Base-by-base conservation (phyloP, 2,888 invertebrate species). In the Rosalia funebris region DNA sequence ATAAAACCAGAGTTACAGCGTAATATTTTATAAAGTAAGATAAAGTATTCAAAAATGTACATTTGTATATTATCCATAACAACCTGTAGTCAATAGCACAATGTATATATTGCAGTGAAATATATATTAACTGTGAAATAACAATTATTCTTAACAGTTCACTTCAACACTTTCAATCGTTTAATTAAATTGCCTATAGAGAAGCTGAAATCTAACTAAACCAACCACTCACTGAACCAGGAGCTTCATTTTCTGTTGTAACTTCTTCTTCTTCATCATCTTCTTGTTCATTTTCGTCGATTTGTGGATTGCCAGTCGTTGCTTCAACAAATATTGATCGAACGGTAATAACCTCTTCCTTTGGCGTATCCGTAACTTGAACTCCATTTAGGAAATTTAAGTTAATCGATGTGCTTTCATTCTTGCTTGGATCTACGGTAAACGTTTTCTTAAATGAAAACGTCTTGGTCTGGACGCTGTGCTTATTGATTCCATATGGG, bases 301-400 rank as follows among this genome's bases (percentile, higher is more conserved):
- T 25, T 5, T 25, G 4, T 25, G 9, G 25, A 25, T n/a, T n/a
- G n/a, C n/a, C n/a, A n/a, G n/a, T n/a, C n/a, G n/a, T n/a, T n/a
- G n/a, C n/a, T n/a, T n/a, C n/a, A n/a, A n/a, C n/a, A 25, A 25
- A 25, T 25, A 25, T 7, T 25, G 25, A 7, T 5, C 25, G 4
- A 7, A 25, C 7, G 3, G 25, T 25, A 7, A 7, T 25, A 7
- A 5, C 25, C 25, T 25, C 25, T 5, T 25, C 31, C 37, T 25
- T 58, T 60, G 63, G 46, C 5, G 53, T 5, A 7, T 63, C 60
- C 5, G 69, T 66, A n/a, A 71, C 65, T 57, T 63, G 61, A 19
- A 63, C 68, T 9, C 72, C 72, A 55, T 73, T 73, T 10, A 71
- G 56, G n/a, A 71, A 63, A 63, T 70, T 67, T 12, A 72, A 52